Evolutionary conservation across 2,888 invertebrate species (phyloP).

Genomic region (Tenthredo distinguenda): DNA sequence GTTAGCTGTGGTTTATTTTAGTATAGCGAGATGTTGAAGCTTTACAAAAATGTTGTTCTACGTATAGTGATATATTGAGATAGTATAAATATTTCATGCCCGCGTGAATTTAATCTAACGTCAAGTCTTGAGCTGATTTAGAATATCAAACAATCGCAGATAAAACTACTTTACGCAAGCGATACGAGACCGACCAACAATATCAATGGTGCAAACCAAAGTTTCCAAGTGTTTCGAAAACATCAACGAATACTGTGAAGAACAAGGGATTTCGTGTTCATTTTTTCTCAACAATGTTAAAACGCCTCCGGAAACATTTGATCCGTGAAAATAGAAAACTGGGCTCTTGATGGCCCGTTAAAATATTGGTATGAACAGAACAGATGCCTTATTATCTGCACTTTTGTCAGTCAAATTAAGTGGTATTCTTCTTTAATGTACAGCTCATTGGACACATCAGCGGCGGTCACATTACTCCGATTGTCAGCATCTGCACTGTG

Average conservation of each 20-base stretch:
- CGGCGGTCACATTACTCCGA: constrained; percentile 76
- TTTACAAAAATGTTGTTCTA: too few species aligned
- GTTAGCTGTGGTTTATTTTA: neutral
- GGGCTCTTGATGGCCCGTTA: neutral
- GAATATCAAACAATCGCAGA: neutral
- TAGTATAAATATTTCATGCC: neutral
- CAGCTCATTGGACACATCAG: constrained; percentile 75
- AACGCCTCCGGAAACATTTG: neutral
- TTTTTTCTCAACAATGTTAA: neutral
- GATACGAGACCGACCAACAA: neutral
- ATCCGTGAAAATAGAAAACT: neutral
- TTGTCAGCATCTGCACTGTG: constrained; percentile 74
- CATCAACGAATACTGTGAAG: neutral
- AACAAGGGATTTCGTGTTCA: neutral
- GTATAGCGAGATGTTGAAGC: neutral
- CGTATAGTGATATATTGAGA: neutral
- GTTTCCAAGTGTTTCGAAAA: neutral
- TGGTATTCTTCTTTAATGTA: neutral
- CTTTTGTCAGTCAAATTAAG: neutral
- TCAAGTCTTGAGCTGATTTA: neutral
- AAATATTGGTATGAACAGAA: neutral
- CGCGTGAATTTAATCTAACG: neutral
- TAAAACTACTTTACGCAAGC: neutral
- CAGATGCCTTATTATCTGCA: neutral
- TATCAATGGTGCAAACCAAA: neutral